These are phyloP conservation scores for Mormyrus hasselquistii DNA, from an alignment of 2,797 vertebrate species.

Conservation along the genomic window DNA sequence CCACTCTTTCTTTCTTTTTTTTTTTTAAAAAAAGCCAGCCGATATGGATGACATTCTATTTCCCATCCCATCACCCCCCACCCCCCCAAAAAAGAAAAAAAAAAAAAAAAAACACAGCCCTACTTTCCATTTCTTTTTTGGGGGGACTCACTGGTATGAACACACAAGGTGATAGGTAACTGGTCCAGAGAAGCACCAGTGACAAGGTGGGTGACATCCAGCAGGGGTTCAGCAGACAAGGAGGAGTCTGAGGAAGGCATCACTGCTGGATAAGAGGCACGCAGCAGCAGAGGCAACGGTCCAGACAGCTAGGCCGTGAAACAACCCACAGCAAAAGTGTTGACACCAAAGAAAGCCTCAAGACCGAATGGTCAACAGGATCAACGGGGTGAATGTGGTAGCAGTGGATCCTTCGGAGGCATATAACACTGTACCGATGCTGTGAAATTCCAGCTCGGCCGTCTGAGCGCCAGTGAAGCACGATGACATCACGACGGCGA, in stretches of 20 bases:
- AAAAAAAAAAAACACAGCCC: background rate
- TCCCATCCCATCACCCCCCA: slow-evolving; percentile 44
- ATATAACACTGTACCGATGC: background rate
- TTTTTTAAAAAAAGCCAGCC: background rate
- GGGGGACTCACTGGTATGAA: background rate
- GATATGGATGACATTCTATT: slow-evolving; percentile 33
- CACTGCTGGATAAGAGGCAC: background rate
- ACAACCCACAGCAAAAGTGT: background rate
- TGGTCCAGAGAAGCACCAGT: slow-evolving; percentile 23
- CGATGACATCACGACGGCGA: background rate
- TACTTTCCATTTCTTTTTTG: background rate
- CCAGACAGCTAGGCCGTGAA: background rate
- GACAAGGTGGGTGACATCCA: background rate
- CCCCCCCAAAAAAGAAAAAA: slow-evolving; percentile 18
- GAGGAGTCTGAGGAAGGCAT: background rate
- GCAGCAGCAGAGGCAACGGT: background rate
- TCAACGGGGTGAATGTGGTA: background rate
- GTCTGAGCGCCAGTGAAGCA: background rate
- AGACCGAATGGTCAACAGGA: background rate
- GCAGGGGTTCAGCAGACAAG: background rate
- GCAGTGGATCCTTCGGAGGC: background rate
- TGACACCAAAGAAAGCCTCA: background rate
- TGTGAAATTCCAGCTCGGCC: background rate
- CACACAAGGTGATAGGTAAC: slow-evolving; percentile 22
- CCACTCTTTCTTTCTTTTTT: slow-evolving; percentile 30